These are phyloP conservation scores for Lagocephalus sceleratus DNA, from an alignment of 2,797 vertebrate genomes.

Conservation along the genomic window DNA sequence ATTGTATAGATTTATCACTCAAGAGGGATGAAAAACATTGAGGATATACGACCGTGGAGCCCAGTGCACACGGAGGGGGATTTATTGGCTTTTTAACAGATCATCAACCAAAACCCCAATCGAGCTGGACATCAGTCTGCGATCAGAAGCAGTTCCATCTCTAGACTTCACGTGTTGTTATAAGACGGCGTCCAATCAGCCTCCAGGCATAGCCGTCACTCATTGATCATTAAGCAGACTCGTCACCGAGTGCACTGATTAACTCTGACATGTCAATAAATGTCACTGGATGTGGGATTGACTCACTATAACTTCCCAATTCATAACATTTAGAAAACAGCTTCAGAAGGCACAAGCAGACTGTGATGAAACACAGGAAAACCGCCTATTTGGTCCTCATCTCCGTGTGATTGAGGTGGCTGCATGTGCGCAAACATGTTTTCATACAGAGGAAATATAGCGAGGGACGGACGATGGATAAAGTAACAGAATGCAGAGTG, in stretches of 20 bases:
- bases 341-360: constrained; percentile 3
- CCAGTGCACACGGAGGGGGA: constrained; percentile 4
- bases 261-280: constrained; percentile 11
- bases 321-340: neutral
- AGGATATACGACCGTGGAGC: neutral
- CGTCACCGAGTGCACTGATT: constrained; percentile 2
- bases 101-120: constrained; percentile 6
- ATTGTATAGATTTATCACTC: constrained; percentile 41
- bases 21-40: constrained; percentile 1
- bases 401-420: too few relatives aligned
- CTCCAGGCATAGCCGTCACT: constrained; percentile 7
- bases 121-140: neutral
- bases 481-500: too few relatives aligned
- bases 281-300: constrained; percentile 5
- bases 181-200: neutral
- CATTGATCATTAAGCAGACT: constrained; percentile 12
- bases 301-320: neutral
- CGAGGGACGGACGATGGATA: too few relatives aligned
- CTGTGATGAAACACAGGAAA: constrained; percentile 11
- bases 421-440: too few relatives aligned
- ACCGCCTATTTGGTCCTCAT: neutral
- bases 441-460: too few relatives aligned
- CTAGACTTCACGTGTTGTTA: constrained; percentile 3
- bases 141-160: constrained; percentile 11
- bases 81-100: constrained; percentile 25